phyloP scores from a whole-genome alignment of 2,888 invertebrate genomes.

The Myopa testacea region DNA sequence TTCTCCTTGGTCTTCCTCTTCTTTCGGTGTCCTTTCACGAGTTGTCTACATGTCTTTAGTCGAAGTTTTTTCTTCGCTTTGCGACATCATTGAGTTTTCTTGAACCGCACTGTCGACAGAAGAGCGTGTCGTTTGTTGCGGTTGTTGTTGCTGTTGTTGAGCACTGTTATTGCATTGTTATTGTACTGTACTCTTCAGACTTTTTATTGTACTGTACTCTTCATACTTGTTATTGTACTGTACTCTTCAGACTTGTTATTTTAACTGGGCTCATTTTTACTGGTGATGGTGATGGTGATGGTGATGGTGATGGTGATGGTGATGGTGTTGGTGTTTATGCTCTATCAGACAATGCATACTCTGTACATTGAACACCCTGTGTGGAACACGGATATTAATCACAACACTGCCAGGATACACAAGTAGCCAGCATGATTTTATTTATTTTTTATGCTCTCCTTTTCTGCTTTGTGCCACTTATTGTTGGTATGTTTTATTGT shows the following conservation, averaged over 20 bases:
- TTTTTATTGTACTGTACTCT: neutral
- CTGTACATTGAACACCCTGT: neutral
- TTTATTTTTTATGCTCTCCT: neutral
- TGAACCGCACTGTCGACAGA: neutral
- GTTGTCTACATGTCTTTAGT: neutral
- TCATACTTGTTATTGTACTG: constrained; percentile 10
- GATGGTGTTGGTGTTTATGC: too few relatives aligned
- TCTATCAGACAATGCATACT: too few relatives aligned
- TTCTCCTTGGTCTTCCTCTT: neutral
- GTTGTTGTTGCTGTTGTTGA: constrained; percentile 3
- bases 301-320: too few relatives aligned
- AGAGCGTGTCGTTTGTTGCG: constrained; percentile 5
- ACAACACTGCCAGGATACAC: constrained; percentile 23
- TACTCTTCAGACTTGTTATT: neutral
- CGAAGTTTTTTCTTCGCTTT: neutral
- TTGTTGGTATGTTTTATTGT: neutral
- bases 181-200: neutral
- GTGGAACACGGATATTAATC: constrained; percentile 24
- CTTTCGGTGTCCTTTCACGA: neutral
- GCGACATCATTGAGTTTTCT: neutral
- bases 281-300: too few relatives aligned
- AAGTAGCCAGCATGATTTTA: neutral
- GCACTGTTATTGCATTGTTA: neutral
- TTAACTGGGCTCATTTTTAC: too few relatives aligned
- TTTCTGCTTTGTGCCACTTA: neutral